Percentiles rank a stretch among this genome's conserved stretches.
These are phyloP conservation scores for Akabosia matsudoensis DNA, from an alignment of 1,140 invertebrate genomes.

Conservation along the genomic window DNA sequence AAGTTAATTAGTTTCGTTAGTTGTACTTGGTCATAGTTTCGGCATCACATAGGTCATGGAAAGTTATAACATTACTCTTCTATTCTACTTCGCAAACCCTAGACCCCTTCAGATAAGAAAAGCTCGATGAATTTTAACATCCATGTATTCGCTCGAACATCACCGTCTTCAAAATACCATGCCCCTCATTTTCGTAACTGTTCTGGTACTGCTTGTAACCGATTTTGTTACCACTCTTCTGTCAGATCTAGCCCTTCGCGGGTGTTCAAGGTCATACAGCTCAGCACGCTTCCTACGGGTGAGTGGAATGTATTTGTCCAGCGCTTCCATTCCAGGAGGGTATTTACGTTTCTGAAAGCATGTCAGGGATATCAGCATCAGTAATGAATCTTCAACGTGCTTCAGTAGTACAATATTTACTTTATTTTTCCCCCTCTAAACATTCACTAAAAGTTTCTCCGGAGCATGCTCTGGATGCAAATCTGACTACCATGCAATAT, in stretches of 20 bases:
- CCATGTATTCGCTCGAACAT: too few species aligned
- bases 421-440: too few species aligned
- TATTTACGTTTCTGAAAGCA: constrained; percentile 39
- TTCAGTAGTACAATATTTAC: not conserved
- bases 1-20: too few species aligned
- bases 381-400: not conserved
- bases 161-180: constrained; percentile 12
- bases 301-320: constrained; percentile 42
- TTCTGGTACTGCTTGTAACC: not conserved
- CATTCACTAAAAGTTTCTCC: too few species aligned
- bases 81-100: too few species aligned
- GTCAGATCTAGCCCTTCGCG: not conserved
- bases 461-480: too few species aligned
- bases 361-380: not conserved
- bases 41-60: too few species aligned
- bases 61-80: too few species aligned
- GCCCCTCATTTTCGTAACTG: not conserved
- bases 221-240: not conserved
- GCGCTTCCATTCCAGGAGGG: constrained; percentile 44
- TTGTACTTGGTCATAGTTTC: too few species aligned
- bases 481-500: too few species aligned
- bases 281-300: constrained; percentile 42
- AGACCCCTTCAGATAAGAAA: too few species aligned
- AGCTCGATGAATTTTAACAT: too few species aligned
- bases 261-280: constrained; percentile 14